Base-by-base conservation (phyloP, 2,888 invertebrate species). In the Tribolium freemani region DNA sequence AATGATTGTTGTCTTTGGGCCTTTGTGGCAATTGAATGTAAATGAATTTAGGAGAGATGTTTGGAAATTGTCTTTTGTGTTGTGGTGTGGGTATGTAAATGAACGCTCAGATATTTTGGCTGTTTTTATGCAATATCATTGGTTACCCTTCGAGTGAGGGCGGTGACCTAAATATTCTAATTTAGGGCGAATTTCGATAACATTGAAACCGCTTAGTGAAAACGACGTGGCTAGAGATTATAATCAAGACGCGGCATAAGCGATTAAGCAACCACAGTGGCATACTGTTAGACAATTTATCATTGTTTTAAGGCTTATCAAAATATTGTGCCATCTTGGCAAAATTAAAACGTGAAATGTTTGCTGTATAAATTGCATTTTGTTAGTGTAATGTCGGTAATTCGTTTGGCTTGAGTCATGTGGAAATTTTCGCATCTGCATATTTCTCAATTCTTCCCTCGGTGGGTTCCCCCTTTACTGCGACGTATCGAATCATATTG, bases 161-260 rank as follows among this genome's bases (percentile, higher is more conserved):
- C 30, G 48, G 56, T 54, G 69, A 69, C 69, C 69, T 58, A 61
- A 38, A 63, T 72, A 60, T 71, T 67, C 66, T 71, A 68, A 69
- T 68, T 72, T 56, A 68, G 68, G 63, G 48, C 61, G 54, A 70
- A 70, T 70, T 61, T 70, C 70, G 56, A 70, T 70, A 70, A 63
- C 70, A 63, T 63, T 61, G 54, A 57, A 57, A 72, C 53, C 60
- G 68, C 72, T 69, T 72, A 68, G 57, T 68, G 72, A 72, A 69
- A 72, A 72, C 72, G 68, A 72, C 60, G 72, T 69, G 57, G 63
- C 46, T 46, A 60, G 61, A 69, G 69, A 69, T 72, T 72, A 68
- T 68, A 63, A 72, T 69, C 51, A 72, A 72, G 72, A 57, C 68
- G 51, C 48, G 54, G 56, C 51, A 72, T 69, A 69, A 72, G 63